A percentile compares a stretch with the other conserved stretches of the same genome.
phyloP scores from a whole-genome alignment of 2,888 invertebrate genomes.

The Campoplex capitator region DNA sequence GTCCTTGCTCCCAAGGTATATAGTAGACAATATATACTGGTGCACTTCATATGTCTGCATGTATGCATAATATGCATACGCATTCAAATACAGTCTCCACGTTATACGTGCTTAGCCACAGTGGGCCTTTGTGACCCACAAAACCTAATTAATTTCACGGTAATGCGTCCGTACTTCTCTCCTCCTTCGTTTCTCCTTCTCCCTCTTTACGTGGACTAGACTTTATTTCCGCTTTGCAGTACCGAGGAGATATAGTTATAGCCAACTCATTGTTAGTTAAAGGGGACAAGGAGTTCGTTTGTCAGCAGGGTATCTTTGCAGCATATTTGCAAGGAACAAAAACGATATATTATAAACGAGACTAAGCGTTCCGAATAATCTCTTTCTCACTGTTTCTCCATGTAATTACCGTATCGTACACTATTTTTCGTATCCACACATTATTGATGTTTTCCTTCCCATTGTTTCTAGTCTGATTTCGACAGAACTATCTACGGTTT shows the following conservation, averaged over 20 bases:
- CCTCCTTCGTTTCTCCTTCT: constrained; percentile 38
- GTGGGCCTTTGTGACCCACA: constrained; percentile 80
- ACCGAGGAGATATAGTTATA: constrained; percentile 59
- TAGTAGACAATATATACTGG: constrained; percentile 33
- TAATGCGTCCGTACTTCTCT: constrained; percentile 76
- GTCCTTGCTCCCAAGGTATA: constrained; percentile 63
- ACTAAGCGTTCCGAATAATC: constrained; percentile 51
- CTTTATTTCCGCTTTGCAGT: constrained; percentile 65
- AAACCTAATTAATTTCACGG: constrained; percentile 81
- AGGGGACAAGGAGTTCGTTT: constrained; percentile 52
- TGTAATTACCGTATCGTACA: background rate
- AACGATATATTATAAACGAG: constrained; percentile 43
- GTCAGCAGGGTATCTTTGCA: constrained; percentile 57
- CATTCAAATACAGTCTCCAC: constrained; percentile 24
- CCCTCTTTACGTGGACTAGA: constrained; percentile 52
- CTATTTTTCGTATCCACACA: background rate
- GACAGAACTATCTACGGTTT: background rate
- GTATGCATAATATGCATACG: background rate
- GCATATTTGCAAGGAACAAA: constrained; percentile 33
- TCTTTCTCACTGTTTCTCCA: background rate
- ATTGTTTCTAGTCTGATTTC: background rate
- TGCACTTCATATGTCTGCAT: constrained; percentile 10
- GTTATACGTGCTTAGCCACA: constrained; percentile 66
- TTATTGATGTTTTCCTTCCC: background rate
- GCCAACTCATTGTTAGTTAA: constrained; percentile 13